Base-by-base conservation (phyloP, 1,140 invertebrate species). In the Brachionus angularis region DNA sequence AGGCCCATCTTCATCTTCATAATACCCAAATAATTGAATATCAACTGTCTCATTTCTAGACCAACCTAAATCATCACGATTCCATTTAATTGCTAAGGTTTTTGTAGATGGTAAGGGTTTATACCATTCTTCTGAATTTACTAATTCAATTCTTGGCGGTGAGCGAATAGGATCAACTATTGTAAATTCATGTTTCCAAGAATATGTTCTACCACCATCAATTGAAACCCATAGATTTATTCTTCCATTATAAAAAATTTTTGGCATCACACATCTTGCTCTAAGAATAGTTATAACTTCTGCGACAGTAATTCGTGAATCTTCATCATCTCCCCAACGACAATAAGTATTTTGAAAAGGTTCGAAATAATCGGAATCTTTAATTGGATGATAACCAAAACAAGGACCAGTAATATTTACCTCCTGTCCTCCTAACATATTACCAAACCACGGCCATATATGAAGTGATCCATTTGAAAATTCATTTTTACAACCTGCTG, bases 391-490 rank as follows among this genome's bases (percentile, higher is more conserved):
- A 31, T 67, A 67, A 10, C 62, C 62, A 67, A 93, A 91, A 79
- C 93, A 96, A 8, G 93, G 93, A 0, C 93, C 93, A 0, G 92
- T 95, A 27, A 96, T 90, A 77, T 96, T 95, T 3, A 96, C 91
- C 47, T 94, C 86, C 0, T 91, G 93, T 8, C 92, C 92, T 2
- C 92, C 92, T 49, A 96, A 81, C 93, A 96, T 96, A 78, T 92
- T 92, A 16, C 92, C 91, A 78, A 89, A 91, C 79, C 94, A 90
- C 0, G 93, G 91, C 0, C 92, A 90, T 77, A 95, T 93, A 55
- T 90, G 87, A 27, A 95, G 79, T 0, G 88, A 87, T 72, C 67
- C 58, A 72, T 58, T 49, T 34, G 70, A 62, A 75, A 58, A 73
- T 50, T 77, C 76, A 39, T 81, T 77, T 64, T 84, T 83, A 77